Base-by-base conservation (phyloP, 2,113 vertebrate species). In the Microcebus tavaratra region DNA sequence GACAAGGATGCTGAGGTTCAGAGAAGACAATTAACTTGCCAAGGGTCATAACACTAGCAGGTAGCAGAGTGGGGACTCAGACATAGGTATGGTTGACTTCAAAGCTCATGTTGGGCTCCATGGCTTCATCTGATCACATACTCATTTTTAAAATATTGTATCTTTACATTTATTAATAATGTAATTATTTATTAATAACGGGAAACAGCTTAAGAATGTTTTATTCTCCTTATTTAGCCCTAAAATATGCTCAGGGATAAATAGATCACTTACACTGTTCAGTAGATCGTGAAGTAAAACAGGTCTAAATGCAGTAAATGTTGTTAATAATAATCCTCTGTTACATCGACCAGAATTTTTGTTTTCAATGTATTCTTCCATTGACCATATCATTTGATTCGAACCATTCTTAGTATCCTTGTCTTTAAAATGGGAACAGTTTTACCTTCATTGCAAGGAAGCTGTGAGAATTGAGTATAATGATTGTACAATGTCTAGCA, bases 181-280 rank as follows among this genome's bases (percentile, higher is more conserved):
- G n/a, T n/a, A n/a, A n/a, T n/a, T n/a, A n/a, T n/a, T n/a, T 57
- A 57, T 57, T 57, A 21, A 57, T 78, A 29, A 57, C 59, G 73
- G 75, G 20, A 20, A 92, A 63, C 5, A 57, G 5, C 50, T 89
- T 92, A 84, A 95, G 57, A 92, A 84, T 6, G 57, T 95, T 94
- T 81, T 1, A 90, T 91, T 91, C 53, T 84, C 34, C 34, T 80
- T 93, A 29, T 57, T 68, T 86, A 75, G 7, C 21, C 39, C 53
- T 88, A 92, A 90, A 90, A 79, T 94, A 90, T 78, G 25, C 29
- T 93, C 63, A 91, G 79, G 34, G 50, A 82, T n/a, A 95, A 59
- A 81, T 53, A 50, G 9, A 48, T 72, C 34, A 9, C 88, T 93
- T 63, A 50, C 21, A 80, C n/a, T 81, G 23, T n/a, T 93, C 8